Percentiles rank a stretch among this genome's conserved stretches.
phyloP scores from a whole-genome alignment of 2,888 invertebrate species.

The Synanthedon vespiformis region DNA sequence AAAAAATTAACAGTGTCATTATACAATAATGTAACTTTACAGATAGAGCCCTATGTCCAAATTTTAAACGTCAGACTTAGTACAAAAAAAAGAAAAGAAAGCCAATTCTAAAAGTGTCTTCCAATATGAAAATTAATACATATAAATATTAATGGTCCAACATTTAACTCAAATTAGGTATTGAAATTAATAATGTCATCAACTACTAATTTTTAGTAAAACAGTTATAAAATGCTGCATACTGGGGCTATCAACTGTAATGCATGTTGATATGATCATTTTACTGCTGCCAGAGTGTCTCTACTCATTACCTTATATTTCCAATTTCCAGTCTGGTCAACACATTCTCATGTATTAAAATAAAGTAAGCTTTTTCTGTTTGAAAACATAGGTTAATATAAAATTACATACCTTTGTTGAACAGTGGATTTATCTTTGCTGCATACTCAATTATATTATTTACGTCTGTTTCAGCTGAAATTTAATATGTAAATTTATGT shows the following conservation, averaged over 20 bases:
- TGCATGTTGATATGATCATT: no score
- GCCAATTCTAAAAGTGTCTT: background rate
- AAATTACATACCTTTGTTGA: slow-evolving; percentile 39
- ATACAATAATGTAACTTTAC: background rate
- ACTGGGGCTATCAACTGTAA: no score
- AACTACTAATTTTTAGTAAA: no score
- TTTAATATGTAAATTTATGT: background rate
- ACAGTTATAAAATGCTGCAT: no score
- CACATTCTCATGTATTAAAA: no score
- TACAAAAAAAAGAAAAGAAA: background rate
- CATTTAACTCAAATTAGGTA: no score
- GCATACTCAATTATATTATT: slow-evolving; percentile 35
- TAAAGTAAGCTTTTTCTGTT: no score
- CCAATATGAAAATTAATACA: background rate
- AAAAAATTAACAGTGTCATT: background rate
- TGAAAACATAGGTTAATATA: background rate
- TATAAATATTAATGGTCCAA: no score
- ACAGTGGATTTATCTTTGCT: slow-evolving; percentile 24
- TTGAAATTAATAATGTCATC: no score
- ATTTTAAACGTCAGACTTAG: background rate
- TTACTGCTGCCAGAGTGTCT: no score
- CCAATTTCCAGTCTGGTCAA: no score
- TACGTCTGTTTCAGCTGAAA: slow-evolving; percentile 38
- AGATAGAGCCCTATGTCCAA: background rate
- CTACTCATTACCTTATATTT: no score